phyloP scores from a whole-genome alignment of 2,888 invertebrate species.

The Thelaira solivaga region DNA sequence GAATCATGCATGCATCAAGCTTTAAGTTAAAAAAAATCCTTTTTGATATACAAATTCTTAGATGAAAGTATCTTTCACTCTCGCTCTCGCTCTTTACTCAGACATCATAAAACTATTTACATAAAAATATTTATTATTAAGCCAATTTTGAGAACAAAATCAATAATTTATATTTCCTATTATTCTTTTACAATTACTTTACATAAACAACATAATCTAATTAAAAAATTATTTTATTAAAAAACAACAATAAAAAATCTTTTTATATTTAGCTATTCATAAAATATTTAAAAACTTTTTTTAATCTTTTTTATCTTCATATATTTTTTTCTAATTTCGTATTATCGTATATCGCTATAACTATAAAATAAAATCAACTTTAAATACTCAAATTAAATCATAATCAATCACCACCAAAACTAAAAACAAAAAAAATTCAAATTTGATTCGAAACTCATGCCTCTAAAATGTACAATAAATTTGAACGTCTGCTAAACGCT shows the following conservation, averaged over 20 bases:
- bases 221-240: too few relatives aligned
- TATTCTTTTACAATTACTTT: neutral
- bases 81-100: too few relatives aligned
- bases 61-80: slow-evolving; percentile 28
- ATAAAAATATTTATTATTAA: slow-evolving; percentile 5
- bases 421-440: slow-evolving; percentile 20
- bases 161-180: neutral
- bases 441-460: slow-evolving; percentile 48
- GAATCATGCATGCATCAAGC: slow-evolving; percentile 54
- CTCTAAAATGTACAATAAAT: slow-evolving; percentile 48
- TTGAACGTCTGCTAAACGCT: slow-evolving; percentile 38
- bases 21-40: slow-evolving; percentile 12
- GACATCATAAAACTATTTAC: slow-evolving; percentile 23
- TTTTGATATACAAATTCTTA: slow-evolving; percentile 22
- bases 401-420: slow-evolving; percentile 45
- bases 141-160: slow-evolving; percentile 2
- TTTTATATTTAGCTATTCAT: slow-evolving; percentile 13
- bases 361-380: slow-evolving; percentile 49
- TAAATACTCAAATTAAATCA: slow-evolving; percentile 53
- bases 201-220: slow-evolving; percentile 6
- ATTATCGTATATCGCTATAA: slow-evolving; percentile 58
- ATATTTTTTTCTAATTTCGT: slow-evolving; percentile 61
- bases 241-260: too few relatives aligned
- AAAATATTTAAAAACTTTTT: slow-evolving; percentile 40
- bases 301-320: slow-evolving; percentile 62